These are phyloP conservation scores for Leptestheria dahalacensis DNA, from an alignment of 1,140 invertebrate species.

Conservation along the genomic window DNA sequence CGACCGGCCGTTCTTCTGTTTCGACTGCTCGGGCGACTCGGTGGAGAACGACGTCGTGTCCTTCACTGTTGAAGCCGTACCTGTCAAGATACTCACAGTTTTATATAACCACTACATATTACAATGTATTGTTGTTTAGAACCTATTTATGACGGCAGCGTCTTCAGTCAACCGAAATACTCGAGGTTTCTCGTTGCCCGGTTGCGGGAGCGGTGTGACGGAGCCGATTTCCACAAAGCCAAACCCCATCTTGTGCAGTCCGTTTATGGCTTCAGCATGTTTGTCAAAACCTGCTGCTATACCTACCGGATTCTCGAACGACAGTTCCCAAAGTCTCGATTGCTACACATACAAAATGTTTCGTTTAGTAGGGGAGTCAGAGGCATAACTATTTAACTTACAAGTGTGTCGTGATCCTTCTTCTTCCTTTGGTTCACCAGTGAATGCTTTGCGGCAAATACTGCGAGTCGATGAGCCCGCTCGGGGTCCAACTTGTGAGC, in stretches of 20 bases:
- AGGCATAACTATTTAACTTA: constrained; percentile 27
- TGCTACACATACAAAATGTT: constrained; percentile 31
- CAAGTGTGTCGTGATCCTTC: constrained; percentile 42
- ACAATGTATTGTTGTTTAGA: background rate
- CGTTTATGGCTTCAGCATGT: constrained; percentile 74
- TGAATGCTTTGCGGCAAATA: constrained; percentile 51
- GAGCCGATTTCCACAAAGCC: constrained; percentile 94
- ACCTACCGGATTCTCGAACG: constrained; percentile 78
- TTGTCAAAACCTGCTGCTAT: constrained; percentile 98
- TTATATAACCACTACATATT: background rate
- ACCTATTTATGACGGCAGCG: constrained; percentile 82
- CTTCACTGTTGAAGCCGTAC: constrained; percentile 93
- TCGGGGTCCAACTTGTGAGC: constrained; percentile 53
- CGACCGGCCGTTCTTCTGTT: constrained; percentile 22
- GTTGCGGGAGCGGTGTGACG: constrained; percentile 80
- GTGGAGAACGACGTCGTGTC: constrained; percentile 54
- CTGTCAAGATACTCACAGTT: constrained; percentile 28
- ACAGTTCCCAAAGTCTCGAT: constrained; percentile 48
- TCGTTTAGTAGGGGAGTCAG: background rate
- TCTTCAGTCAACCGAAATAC: constrained; percentile 77
- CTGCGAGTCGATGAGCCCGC: constrained; percentile 55
- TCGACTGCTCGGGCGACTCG: constrained; percentile 42
- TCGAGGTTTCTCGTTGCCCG: constrained; percentile 79
- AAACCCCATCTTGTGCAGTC: constrained; percentile 73
- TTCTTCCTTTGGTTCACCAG: constrained; percentile 37